Evolutionary conservation across 2,888 invertebrate genomes (phyloP).

Genomic region (Apotomis capreana): DNA sequence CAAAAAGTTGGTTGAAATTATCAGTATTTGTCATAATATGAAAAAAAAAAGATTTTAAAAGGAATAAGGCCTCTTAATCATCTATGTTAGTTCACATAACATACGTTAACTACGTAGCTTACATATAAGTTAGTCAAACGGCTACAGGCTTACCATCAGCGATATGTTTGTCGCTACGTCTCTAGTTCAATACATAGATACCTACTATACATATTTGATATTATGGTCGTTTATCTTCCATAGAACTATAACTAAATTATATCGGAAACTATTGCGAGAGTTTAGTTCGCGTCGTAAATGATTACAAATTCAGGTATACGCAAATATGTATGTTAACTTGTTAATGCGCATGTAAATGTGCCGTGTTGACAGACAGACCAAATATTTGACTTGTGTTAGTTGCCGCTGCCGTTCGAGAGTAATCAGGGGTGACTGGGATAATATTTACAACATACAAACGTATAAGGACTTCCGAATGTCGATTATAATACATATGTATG

Average conservation of each 20-base stretch:
- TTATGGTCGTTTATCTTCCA: background rate
- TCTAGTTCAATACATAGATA: no score
- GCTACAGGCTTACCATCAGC: no score
- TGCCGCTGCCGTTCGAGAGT: slow-evolving; percentile 10
- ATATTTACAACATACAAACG: background rate
- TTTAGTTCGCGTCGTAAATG: background rate
- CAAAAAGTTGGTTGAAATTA: no score
- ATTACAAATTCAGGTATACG: slow-evolving; percentile 12
- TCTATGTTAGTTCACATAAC: no score
- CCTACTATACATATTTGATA: no score
- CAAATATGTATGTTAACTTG: slow-evolving; percentile 13
- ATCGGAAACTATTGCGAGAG: background rate
- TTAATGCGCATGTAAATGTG: slow-evolving; percentile 28
- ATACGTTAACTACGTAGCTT: no score
- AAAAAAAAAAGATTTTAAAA: no score
- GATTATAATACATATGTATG: background rate
- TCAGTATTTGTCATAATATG: no score
- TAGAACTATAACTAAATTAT: background rate
- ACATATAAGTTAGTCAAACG: no score
- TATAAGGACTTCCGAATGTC: background rate
- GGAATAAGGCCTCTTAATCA: no score
- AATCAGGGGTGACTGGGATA: slow-evolving; percentile 14
- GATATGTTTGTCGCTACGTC: no score
- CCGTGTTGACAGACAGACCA: slow-evolving; percentile 30
- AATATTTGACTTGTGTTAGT: slow-evolving; percentile 28